Evolutionary conservation across 37 sponge, comb jelly and placozoan species (phyloP).

Genomic region (Diacarnus erythraeanus): DNA sequence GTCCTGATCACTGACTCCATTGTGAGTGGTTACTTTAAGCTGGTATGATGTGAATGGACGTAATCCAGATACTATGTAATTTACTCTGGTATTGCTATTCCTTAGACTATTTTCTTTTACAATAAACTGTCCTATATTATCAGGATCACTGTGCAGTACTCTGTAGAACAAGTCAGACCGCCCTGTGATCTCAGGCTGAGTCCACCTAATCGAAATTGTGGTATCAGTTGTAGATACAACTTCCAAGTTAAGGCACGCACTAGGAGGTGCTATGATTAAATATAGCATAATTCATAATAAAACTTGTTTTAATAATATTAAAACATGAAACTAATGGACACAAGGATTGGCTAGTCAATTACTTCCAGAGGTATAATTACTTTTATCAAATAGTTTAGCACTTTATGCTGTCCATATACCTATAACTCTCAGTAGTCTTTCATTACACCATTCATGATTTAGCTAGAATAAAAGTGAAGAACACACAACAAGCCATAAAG

Average conservation of each 20-base stretch:
- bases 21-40: constrained; percentile 14
- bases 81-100: background rate
- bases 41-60: background rate
- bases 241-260: background rate
- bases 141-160: constrained; percentile 13
- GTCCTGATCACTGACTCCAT: constrained; percentile 27
- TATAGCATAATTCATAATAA: no score
- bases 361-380: no score
- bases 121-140: background rate
- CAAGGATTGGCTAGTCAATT: no score
- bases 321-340: no score
- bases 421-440: no score
- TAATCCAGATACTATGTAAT: background rate
- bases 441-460: no score
- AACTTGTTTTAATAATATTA: no score
- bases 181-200: background rate
- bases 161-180: constrained; percentile 15
- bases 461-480: no score
- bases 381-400: no score
- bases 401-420: no score
- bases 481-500: no score
- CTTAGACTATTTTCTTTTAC: background rate
- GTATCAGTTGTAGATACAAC: background rate
- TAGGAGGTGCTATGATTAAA: background rate
- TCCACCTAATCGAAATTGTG: background rate